Evolutionary conservation across 2,888 invertebrate genomes (phyloP).

Genomic region (Limnephilus auricula): DNA sequence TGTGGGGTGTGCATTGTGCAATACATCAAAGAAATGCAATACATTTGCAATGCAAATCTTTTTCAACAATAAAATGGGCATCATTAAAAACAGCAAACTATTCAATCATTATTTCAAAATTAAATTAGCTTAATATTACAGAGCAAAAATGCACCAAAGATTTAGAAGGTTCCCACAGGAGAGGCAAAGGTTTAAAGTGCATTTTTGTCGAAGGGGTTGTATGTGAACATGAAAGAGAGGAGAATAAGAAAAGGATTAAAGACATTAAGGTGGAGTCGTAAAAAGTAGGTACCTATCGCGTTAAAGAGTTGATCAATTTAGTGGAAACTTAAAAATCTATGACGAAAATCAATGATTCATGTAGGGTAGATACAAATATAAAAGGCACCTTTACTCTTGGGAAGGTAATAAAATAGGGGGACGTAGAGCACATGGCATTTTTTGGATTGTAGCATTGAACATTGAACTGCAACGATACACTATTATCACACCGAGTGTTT

Average conservation of each 20-base stretch:
- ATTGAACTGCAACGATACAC: background rate
- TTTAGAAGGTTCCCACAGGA: background rate
- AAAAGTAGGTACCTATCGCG: background rate
- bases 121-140: too few relatives aligned
- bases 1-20: background rate
- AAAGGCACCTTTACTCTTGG: background rate
- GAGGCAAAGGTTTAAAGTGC: too few relatives aligned
- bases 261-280: background rate
- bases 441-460: background rate
- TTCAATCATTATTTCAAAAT: too few relatives aligned
- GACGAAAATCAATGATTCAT: background rate
- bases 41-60: background rate
- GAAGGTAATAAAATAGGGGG: conserved; percentile 16
- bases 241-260: background rate
- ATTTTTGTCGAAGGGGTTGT: background rate
- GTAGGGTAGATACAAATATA: background rate
- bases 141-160: too few relatives aligned
- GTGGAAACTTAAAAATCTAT: background rate
- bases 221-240: background rate
- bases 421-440: background rate
- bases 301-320: background rate
- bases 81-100: background rate
- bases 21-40: background rate
- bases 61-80: background rate
- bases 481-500: background rate